Evolutionary conservation across 2,888 invertebrate genomes (phyloP).

Genomic region (Cataglyphis rosenhaueri): DNA sequence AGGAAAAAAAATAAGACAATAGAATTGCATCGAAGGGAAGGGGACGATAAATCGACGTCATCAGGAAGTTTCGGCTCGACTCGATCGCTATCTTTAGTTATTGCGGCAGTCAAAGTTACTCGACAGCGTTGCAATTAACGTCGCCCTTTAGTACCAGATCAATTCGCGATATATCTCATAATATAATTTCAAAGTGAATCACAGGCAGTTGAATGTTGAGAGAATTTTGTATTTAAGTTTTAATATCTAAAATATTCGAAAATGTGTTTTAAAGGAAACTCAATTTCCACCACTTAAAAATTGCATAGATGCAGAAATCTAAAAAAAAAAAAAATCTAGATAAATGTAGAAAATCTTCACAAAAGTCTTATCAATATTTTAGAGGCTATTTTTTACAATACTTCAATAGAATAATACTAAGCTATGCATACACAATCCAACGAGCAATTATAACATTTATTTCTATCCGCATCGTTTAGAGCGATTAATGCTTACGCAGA

Average conservation of each 20-base stretch:
- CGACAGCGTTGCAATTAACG: conserved; percentile 51
- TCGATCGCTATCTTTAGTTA: conserved; percentile 62
- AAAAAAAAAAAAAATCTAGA: not conserved
- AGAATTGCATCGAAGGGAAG: conserved; percentile 14
- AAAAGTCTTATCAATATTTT: not conserved
- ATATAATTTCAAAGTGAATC: conserved; percentile 38
- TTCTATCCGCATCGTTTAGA: conserved; percentile 10
- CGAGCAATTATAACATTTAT: not conserved
- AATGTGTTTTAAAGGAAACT: not conserved
- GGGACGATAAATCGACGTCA: conserved; percentile 21
- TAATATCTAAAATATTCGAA: not conserved
- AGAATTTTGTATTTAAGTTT: not conserved
- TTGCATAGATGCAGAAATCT: not conserved
- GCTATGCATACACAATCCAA: not conserved
- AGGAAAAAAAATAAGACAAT: conserved; percentile 36
- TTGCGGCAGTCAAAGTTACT: conserved; percentile 21
- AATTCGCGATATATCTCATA: conserved; percentile 36
- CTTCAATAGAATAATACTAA: not conserved
- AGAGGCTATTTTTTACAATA: not conserved
- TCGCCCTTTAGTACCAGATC: conserved; percentile 33
- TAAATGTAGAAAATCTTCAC: not conserved
- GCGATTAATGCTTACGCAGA: conserved; percentile 30
- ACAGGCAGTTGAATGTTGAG: not conserved
- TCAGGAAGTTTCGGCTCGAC: conserved; percentile 61
- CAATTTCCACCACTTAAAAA: not conserved